Evolutionary conservation across 2,888 invertebrate species (phyloP).

Genomic region (Lucinisca nassula): DNA sequence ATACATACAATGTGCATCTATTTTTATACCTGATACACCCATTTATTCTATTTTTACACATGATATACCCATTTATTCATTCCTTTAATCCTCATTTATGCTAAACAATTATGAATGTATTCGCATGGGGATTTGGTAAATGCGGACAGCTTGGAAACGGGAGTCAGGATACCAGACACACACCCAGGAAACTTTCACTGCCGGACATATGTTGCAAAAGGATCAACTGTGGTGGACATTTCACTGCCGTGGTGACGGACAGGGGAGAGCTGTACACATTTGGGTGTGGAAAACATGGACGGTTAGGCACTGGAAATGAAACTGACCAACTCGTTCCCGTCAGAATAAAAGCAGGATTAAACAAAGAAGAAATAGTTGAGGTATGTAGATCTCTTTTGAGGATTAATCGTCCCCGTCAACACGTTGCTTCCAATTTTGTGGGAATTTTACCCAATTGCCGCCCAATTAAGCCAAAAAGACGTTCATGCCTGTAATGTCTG

Average conservation of each 20-base stretch:
- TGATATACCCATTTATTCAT: too few relatives aligned
- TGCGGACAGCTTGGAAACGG: constrained; percentile 77
- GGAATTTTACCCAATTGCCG: too few relatives aligned
- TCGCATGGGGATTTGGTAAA: constrained; percentile 76
- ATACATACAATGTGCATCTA: too few relatives aligned
- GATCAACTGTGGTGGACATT: constrained; percentile 73
- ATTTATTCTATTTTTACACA: too few relatives aligned
- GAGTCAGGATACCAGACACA: constrained; percentile 53
- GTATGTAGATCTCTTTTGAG: too few relatives aligned
- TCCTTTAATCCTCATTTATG: too few relatives aligned
- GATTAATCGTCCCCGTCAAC: too few relatives aligned
- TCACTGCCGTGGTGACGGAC: constrained; percentile 65
- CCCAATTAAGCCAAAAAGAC: too few relatives aligned
- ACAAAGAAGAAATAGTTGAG: neutral
- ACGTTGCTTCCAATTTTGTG: too few relatives aligned
- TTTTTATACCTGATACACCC: too few relatives aligned
- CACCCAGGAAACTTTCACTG: constrained; percentile 33
- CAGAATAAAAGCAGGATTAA: neutral
- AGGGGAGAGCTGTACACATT: constrained; percentile 68
- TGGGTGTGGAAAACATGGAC: constrained; percentile 77
- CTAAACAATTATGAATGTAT: constrained; percentile 70
- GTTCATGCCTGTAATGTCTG: too few relatives aligned
- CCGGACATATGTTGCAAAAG: constrained; percentile 12
- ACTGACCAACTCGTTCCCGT: constrained; percentile 53
- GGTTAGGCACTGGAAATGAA: constrained; percentile 73